Conservation (phyloP, 2,888 invertebrate species). For the Nephrocerus scutellatus region DNA sequence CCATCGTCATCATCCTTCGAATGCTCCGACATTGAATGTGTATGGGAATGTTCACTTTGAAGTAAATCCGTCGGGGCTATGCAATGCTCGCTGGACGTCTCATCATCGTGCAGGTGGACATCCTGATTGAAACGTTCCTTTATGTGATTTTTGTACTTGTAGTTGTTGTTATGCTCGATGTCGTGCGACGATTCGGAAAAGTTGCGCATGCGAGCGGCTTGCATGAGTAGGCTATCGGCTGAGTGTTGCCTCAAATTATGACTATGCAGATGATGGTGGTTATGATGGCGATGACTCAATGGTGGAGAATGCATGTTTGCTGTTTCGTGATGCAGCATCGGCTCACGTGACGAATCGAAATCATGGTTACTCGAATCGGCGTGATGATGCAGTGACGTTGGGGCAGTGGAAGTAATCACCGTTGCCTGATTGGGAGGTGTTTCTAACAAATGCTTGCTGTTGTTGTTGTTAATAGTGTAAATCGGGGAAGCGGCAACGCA, state of each 20-base stretch:
- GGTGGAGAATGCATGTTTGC: constrained; percentile 44
- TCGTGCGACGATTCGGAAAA: constrained; percentile 48
- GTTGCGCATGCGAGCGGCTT: constrained; percentile 39
- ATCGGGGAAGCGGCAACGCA: constrained; percentile 13
- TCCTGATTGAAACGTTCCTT: constrained; percentile 73
- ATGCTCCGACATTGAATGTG: constrained; percentile 41
- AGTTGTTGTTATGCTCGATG: constrained; percentile 52
- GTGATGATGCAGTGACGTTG: constrained; percentile 38
- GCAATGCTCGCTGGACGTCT: constrained; percentile 47
- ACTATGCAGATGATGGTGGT: constrained; percentile 24
- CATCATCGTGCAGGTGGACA: constrained; percentile 47
- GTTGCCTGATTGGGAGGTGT: constrained; percentile 45
- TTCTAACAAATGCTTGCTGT: constrained; percentile 29
- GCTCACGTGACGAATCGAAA: constrained; percentile 43
- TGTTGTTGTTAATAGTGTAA: constrained; percentile 27
- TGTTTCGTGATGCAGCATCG: constrained; percentile 40
- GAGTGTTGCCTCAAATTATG: constrained; percentile 32
- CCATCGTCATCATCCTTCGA: constrained; percentile 45
- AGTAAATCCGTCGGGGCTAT: constrained; percentile 34
- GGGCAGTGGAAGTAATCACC: constrained; percentile 46
- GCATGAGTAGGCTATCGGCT: constrained; percentile 35
- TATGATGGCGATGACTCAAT: constrained; percentile 24
- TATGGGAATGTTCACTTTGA: constrained; percentile 42
- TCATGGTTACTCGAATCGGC: constrained; percentile 46
- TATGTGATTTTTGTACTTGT: constrained; percentile 93